Conservation (phyloP, 2,888 invertebrate genomes). For the Orthosia gracilis region DNA sequence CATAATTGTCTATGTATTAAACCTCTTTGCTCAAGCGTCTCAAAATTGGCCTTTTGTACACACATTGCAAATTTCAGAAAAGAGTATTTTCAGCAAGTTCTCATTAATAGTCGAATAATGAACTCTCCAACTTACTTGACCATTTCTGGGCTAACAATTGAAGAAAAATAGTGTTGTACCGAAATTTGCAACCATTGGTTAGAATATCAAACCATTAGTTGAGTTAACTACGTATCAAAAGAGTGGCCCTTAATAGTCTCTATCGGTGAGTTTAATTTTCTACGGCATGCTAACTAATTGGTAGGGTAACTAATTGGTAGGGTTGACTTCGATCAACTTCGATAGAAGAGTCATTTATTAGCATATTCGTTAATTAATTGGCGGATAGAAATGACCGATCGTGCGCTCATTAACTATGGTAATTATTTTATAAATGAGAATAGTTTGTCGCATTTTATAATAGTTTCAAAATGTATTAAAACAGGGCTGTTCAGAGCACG, state of each 20-base stretch:
- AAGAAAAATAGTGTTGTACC: too few relatives aligned
- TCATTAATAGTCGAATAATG: too few relatives aligned
- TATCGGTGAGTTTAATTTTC: slow-evolving; percentile 1
- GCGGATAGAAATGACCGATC: not conserved
- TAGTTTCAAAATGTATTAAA: too few relatives aligned
- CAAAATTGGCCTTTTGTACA: not conserved
- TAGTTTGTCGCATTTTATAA: too few relatives aligned
- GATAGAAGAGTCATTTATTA: not conserved
- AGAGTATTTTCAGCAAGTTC: too few relatives aligned
- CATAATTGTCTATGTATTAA: not conserved
- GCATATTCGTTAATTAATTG: slow-evolving; percentile 33
- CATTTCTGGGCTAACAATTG: too few relatives aligned
- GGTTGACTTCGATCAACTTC: slow-evolving; percentile 7
- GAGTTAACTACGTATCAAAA: too few relatives aligned
- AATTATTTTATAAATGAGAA: slow-evolving; percentile 17
- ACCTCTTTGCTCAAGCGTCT: not conserved
- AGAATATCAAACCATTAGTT: too few relatives aligned
- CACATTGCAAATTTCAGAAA: too few relatives aligned
- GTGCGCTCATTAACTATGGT: slow-evolving; percentile 4
- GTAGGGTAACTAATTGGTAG: slow-evolving; percentile 15
- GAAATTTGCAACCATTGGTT: too few relatives aligned
- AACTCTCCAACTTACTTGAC: too few relatives aligned
- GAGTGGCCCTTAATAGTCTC: not conserved
- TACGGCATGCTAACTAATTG: slow-evolving; percentile 1
- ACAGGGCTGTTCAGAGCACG: too few relatives aligned